Conservation (phyloP, 2,797 vertebrate genomes). For the Amniataba percoides region DNA sequence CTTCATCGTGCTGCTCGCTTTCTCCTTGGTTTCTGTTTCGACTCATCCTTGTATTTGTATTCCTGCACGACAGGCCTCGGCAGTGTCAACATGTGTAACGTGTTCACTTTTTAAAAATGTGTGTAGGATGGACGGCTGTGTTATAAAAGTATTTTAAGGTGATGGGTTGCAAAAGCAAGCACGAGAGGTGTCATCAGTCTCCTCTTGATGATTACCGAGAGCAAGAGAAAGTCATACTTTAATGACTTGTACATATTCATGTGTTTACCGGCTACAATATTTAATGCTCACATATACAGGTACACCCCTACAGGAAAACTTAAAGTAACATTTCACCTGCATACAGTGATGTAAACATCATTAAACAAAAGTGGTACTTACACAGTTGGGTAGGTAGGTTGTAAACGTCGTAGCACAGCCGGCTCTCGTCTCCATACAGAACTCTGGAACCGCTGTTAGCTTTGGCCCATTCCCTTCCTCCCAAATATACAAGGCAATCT, state of each 20-base stretch:
- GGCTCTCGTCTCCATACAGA: constrained; percentile 85
- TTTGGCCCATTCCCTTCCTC: constrained; percentile 88
- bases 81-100: neutral
- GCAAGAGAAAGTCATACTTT: neutral
- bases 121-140: neutral
- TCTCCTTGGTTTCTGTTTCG: neutral
- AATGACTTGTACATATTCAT: neutral
- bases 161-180: neutral
- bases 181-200: neutral
- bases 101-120: constrained; percentile 11
- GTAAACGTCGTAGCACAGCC: constrained; percentile 86
- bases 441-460: constrained; percentile 89
- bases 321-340: neutral
- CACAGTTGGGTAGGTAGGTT: constrained; percentile 88
- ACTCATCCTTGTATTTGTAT: constrained; percentile 2
- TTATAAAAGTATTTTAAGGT: neutral
- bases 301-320: too few relatives aligned
- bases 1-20: neutral
- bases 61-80: neutral
- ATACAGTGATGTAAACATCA: neutral
- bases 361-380: constrained; percentile 77
- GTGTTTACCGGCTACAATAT: neutral
- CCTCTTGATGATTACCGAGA: constrained; percentile 3
- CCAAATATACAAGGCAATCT: constrained; percentile 95
- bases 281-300: neutral